These are phyloP conservation scores for Rattus norvegicus DNA, from an alignment of 2,113 vertebrate genomes.

Conservation along the genomic window DNA sequence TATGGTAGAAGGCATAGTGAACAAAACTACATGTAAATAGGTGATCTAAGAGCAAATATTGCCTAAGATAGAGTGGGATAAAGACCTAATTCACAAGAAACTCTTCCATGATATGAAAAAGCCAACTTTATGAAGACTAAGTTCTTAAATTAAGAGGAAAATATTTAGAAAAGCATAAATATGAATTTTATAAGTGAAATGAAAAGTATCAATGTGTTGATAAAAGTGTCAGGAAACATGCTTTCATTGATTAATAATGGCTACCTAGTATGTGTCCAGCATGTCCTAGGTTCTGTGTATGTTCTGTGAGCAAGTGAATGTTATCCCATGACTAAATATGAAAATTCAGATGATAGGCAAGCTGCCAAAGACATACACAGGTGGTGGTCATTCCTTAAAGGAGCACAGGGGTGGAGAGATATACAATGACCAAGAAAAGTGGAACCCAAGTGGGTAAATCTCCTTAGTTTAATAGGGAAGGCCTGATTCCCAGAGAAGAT, in stretches of 20 bases:
- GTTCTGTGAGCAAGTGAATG: not conserved
- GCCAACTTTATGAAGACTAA: not conserved
- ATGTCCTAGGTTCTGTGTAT: not conserved
- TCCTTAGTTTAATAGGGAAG: not conserved
- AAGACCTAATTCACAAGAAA: conserved; percentile 15
- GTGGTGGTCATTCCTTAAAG: not conserved
- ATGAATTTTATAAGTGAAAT: not conserved
- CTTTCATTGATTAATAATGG: conserved; percentile 24
- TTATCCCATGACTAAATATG: not conserved
- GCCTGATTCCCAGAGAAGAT: not conserved
- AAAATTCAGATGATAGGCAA: not conserved
- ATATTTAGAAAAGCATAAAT: not conserved
- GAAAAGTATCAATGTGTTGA: not conserved
- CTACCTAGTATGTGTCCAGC: not conserved
- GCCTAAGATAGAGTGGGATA: not conserved
- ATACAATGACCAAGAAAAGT: not conserved
- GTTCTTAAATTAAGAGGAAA: not conserved
- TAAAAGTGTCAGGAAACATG: not conserved
- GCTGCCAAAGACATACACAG: not conserved
- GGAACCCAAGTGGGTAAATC: not conserved
- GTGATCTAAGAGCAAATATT: conserved; percentile 2
- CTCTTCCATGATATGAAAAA: not conserved
- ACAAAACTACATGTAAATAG: not conserved
- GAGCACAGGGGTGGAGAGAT: not conserved
- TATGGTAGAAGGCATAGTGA: not conserved